Conservation (phyloP, 2,888 invertebrate genomes). For the Brachynemurus nebulosus region DNA sequence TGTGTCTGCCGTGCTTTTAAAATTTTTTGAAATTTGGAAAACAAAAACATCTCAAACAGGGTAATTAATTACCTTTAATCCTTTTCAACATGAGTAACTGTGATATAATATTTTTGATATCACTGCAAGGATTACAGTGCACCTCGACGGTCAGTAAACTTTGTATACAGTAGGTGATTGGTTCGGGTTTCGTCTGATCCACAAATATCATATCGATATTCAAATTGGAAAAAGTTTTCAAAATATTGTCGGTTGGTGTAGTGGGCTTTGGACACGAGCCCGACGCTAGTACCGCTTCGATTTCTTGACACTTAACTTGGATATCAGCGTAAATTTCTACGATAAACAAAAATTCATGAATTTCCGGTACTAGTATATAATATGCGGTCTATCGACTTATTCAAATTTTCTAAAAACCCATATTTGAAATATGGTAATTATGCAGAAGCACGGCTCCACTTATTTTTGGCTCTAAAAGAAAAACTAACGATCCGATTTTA, state of each 20-base stretch:
- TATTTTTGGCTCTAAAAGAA: no score
- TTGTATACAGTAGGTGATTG: conserved; percentile 61
- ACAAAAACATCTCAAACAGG: not conserved
- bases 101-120: conserved; percentile 64
- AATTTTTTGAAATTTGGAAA: no score
- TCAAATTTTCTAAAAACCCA: no score
- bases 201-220: conserved; percentile 46
- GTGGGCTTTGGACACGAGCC: conserved; percentile 41
- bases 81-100: conserved; percentile 75
- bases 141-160: conserved; percentile 75
- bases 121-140: conserved; percentile 69
- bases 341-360: no score
- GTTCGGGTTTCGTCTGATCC: conserved; percentile 41
- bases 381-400: no score
- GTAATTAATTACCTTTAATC: conserved; percentile 43
- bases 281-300: conserved; percentile 45
- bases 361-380: no score
- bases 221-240: conserved; percentile 45
- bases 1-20: no score
- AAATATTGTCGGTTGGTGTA: conserved; percentile 41
- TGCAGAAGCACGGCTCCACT: no score
- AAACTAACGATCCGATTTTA: no score
- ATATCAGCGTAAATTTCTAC: conserved; percentile 8
- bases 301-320: conserved; percentile 57
- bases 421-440: no score